phyloP scores from a whole-genome alignment of 2,888 invertebrate genomes.

The Nysson spinosus region DNA sequence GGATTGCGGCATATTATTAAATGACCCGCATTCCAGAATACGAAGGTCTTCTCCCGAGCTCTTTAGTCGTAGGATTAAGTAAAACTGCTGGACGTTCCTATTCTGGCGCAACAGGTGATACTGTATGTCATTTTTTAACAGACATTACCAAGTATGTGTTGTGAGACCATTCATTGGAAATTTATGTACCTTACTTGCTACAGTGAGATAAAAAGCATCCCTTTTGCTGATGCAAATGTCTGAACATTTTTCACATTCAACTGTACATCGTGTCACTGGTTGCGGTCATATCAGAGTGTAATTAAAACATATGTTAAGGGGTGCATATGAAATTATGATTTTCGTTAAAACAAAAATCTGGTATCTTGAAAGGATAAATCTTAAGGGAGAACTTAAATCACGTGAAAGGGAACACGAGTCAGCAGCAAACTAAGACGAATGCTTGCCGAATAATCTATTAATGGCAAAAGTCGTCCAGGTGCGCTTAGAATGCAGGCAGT shows the following conservation, averaged over 20 bases:
- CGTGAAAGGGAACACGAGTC: slow-evolving; percentile 21
- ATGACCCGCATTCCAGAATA: slow-evolving; percentile 47
- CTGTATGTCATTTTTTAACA: slow-evolving; percentile 64
- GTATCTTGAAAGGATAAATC: slow-evolving; percentile 24
- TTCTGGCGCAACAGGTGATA: slow-evolving; percentile 67
- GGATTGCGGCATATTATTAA: slow-evolving; percentile 56
- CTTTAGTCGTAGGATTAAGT: slow-evolving; percentile 61
- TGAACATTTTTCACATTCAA: slow-evolving; percentile 19
- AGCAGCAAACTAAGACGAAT: slow-evolving; percentile 52
- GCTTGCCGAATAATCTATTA: slow-evolving; percentile 65
- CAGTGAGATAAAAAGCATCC: slow-evolving; percentile 3
- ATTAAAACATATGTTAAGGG: too few species aligned
- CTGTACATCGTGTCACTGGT: background rate
- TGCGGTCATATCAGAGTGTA: too few species aligned
- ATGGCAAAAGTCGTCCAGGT: slow-evolving; percentile 65
- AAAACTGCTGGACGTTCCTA: slow-evolving; percentile 61
- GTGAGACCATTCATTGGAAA: slow-evolving; percentile 47
- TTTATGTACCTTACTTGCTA: slow-evolving; percentile 31
- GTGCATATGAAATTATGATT: too few species aligned
- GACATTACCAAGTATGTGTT: slow-evolving; percentile 49
- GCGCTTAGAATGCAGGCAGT: slow-evolving; percentile 63
- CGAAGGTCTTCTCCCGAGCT: slow-evolving; percentile 52
- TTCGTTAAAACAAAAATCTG: too few species aligned
- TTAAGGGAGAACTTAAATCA: slow-evolving; percentile 1
- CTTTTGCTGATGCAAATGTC: slow-evolving; percentile 16